A percentile compares a stretch with the other conserved stretches of the same genome.
Conservation (phyloP, 2,113 vertebrate genomes). For the Lophura nycthemera region DNA sequence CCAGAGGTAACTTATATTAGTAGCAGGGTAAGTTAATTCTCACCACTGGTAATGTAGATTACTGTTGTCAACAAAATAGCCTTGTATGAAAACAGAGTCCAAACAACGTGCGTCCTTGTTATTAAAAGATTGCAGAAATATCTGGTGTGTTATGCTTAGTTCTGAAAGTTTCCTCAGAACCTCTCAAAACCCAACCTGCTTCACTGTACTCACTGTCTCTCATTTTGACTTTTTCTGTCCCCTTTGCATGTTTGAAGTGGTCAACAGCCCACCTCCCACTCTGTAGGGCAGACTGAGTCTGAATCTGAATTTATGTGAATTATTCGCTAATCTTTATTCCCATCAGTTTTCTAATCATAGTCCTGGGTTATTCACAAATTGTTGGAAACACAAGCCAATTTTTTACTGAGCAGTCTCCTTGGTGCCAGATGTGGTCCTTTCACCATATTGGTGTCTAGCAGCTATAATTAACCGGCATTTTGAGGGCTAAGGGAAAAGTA, state of each 20-base stretch:
- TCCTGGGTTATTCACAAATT: neutral
- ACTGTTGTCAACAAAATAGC: neutral
- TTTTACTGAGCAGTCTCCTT: neutral
- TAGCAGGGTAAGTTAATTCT: neutral
- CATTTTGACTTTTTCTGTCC: slow-evolving; percentile 16
- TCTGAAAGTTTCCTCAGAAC: neutral
- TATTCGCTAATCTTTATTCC: neutral
- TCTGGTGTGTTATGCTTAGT: neutral
- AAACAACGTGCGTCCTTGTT: neutral
- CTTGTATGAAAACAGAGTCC: neutral
- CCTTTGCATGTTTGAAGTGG: neutral
- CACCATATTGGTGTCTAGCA: neutral
- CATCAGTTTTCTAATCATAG: neutral
- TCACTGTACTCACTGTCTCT: neutral
- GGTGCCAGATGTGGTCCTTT: neutral
- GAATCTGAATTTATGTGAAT: neutral
- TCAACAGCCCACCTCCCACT: neutral
- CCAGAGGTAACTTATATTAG: neutral
- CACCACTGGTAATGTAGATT: neutral
- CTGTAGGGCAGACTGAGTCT: neutral
- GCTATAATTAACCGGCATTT: neutral
- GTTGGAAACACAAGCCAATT: neutral
- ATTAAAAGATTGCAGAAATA: neutral
- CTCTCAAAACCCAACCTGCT: neutral
- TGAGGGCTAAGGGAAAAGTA: neutral